These are phyloP conservation scores for Meteorus sp. DNA, from an alignment of 1,140 invertebrate species.

Conservation along the genomic window DNA sequence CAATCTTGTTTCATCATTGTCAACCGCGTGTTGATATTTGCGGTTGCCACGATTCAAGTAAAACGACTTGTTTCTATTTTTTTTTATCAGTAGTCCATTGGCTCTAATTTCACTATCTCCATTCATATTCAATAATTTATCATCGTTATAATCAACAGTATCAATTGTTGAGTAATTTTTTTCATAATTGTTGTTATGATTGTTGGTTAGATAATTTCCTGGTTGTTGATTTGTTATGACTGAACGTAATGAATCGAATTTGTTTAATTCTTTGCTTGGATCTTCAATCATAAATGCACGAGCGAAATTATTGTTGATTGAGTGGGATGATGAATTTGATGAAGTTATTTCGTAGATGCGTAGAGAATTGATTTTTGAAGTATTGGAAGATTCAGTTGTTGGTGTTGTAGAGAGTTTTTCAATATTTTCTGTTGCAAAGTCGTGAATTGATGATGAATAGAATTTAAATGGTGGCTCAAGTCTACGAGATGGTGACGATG, in stretches of 20 bases:
- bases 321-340: slow-evolving; percentile 13
- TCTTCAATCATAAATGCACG: slow-evolving; percentile 7
- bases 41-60: slow-evolving; percentile 20
- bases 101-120: slow-evolving; percentile 9
- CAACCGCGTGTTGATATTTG: slow-evolving; percentile 23
- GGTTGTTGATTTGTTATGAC: no score
- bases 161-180: neutral
- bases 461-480: slow-evolving; percentile 11
- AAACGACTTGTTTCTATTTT: no score
- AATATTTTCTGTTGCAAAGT: slow-evolving; percentile 5
- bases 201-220: no score
- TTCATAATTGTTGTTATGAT: neutral
- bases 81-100: slow-evolving; percentile 15
- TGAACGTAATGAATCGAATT: slow-evolving; percentile 4
- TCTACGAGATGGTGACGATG: neutral
- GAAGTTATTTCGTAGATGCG: slow-evolving; percentile 26
- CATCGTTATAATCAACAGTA: neutral
- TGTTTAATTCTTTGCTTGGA: slow-evolving; percentile 6
- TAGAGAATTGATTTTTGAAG: slow-evolving; percentile 14
- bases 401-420: neutral
- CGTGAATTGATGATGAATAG: slow-evolving; percentile 19
- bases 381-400: neutral
- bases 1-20: slow-evolving; percentile 11
- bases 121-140: neutral
- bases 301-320: neutral